Conservation (phyloP, 2,797 vertebrate species). For the Acrossocheilus fasciatus region DNA sequence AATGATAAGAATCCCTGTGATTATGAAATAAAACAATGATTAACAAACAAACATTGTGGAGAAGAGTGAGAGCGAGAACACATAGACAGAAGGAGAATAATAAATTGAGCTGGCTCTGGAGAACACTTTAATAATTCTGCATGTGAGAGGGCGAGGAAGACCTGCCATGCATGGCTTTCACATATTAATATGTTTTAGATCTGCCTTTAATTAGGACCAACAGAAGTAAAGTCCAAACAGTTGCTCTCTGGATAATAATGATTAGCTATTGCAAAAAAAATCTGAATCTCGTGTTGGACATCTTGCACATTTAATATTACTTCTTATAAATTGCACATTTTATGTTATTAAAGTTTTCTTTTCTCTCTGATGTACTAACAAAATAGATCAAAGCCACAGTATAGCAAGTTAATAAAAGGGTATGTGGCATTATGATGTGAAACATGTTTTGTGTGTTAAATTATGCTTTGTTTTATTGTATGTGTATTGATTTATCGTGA, state of each 20-base stretch:
- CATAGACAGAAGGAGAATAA: neutral
- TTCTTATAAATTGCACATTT: neutral
- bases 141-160: slow-evolving; percentile 36
- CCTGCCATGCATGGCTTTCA: slow-evolving; percentile 58
- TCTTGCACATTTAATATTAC: slow-evolving; percentile 23
- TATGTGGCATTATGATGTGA: neutral
- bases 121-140: slow-evolving; percentile 48
- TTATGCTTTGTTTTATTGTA: slow-evolving; percentile 22
- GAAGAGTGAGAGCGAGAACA: neutral
- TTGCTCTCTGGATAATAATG: slow-evolving; percentile 36
- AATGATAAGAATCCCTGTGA: slow-evolving; percentile 58
- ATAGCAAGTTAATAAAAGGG: neutral
- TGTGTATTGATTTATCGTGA: slow-evolving; percentile 27
- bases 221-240: slow-evolving; percentile 6
- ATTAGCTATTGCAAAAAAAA: slow-evolving; percentile 51
- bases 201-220: slow-evolving; percentile 57
- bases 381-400: neutral
- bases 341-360: neutral
- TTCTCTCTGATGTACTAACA: neutral
- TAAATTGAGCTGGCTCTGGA: slow-evolving; percentile 4
- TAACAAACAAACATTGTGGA: slow-evolving; percentile 42
- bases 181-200: slow-evolving; percentile 63
- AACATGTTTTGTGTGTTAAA: slow-evolving; percentile 9
- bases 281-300: slow-evolving; percentile 36
- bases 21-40: slow-evolving; percentile 49